Evolutionary conservation across 2,797 vertebrate species (phyloP), one percentile per base, ranked within the genome.

Genomic region (Monodelphis domestica): DNA sequence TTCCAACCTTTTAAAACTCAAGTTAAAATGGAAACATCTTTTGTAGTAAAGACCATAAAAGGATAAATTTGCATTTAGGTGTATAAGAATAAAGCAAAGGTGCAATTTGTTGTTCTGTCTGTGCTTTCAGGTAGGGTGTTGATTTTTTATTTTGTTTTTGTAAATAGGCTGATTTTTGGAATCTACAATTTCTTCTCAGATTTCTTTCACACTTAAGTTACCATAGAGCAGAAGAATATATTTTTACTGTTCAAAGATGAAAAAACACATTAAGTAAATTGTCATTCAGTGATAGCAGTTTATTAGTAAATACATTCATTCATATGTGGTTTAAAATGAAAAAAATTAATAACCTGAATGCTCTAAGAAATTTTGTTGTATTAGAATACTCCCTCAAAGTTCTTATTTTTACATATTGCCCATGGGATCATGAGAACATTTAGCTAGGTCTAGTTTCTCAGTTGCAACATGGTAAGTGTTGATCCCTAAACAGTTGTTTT

Each of bases 251-350:
- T 38, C 54, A 56, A 91, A 87, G 54, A 92, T 93, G 54, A 96
- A 94, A n/a, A 96, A 95, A 56, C 90, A 54, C 5, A 15, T 87
- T 53, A 88, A 89, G 87, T 55, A 95, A 92, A 92, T 89, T 28
- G 11, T 56, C 14, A 95, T 54, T 30, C 59, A 92, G 90, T 55
- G 33, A 91, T 78, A 50, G 21, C 52, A 90, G 15, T 12, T 88
- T 93, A 10, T 70, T 92, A 51, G 38, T 90, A 95, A 89, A 87
- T 94, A 90, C 91, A 95, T 93, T 88, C 52, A 95, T 93, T 88
- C 50, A 91, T 45, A 70, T 9, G 63, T 70, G 24, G 21, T 91
- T 94, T 95, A 54, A 89, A 91, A 89, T 94, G 93, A 56, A 89
- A 91, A 91, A 78, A 91, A 89, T n/a, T 9, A 84, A 0, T 89